Base-by-base conservation (phyloP, 2,113 vertebrate species). In the Acanthisitta chloris region DNA sequence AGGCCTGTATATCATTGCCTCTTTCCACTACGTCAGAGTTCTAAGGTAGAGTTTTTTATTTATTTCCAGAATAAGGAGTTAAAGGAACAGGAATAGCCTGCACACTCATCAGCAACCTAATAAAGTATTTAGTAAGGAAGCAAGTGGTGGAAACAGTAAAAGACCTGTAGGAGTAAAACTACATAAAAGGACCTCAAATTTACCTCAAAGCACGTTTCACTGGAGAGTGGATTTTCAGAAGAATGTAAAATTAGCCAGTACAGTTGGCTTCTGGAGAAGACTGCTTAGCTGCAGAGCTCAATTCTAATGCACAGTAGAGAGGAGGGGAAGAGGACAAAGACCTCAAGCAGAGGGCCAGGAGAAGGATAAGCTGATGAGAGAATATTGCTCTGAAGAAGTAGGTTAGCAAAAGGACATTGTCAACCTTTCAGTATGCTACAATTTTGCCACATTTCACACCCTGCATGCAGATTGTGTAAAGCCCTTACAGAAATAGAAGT, bases 301-400 rank as follows among this genome's bases (percentile, higher is more conserved):
- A 84, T 94, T 97, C 64, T 94, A 86, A 94, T 81, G 77, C 77
- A 71, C 80, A 88, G 76, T 86, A 57, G 48, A 88, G 59, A 93
- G 83, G 76, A 95, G 91, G 80, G 51, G 28, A 92, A 89, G 73
- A 97, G 88, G 94, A 96, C 95, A 96, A 97, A 95, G 91, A 86
- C 46, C 91, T 95, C 96, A 95, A 97, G 95, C 94, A 91, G 94
- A 86, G 88, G 94, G 73, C 83, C 90, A 89, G 88, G 92, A 95
- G 86, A 92, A 91, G 51, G 72, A 84, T 94, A 92, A 92, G 77
- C 80, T 94, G 94, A 96, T 95, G 94, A 95, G 72, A 67, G 88
- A 95, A 78, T 96, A 77, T 80, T 81, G 19, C 79, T 92, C 90
- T 95, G 92, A 95, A 95, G 90, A 93, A 81, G 36, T 42, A 93